Conservation (phyloP, 2,113 vertebrate genomes). For the Dipodomys stephensi region DNA sequence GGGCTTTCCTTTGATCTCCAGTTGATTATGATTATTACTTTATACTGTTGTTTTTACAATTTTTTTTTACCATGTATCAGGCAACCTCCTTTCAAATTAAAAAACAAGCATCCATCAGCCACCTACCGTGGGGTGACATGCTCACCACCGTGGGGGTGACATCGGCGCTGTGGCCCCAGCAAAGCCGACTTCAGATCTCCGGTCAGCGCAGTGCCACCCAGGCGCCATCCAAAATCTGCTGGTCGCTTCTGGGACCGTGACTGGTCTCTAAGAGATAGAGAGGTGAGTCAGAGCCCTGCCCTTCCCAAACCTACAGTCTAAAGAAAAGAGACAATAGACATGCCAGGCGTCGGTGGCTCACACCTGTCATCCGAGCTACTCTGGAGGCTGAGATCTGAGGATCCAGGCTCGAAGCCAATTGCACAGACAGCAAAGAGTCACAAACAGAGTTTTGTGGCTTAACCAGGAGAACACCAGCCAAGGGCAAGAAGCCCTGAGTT, state of each 20-base stretch:
- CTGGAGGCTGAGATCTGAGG: no score
- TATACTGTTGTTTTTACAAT: conserved; percentile 70
- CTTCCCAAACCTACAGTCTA: neutral
- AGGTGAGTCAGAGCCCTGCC: no score
- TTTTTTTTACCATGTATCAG: neutral
- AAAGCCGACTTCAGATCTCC: neutral
- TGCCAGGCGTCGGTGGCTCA: no score
- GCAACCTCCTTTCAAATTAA: neutral
- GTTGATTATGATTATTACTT: conserved; percentile 85
- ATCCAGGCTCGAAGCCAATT: no score
- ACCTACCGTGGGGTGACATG: neutral
- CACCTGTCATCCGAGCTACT: no score
- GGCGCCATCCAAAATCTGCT: neutral
- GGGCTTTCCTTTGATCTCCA: conserved; percentile 69
- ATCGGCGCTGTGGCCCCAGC: neutral
- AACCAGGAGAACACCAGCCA: no score
- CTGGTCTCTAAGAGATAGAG: no score
- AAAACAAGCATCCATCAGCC: neutral
- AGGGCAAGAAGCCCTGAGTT: no score
- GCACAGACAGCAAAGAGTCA: no score
- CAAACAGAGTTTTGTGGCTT: no score
- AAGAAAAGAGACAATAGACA: neutral
- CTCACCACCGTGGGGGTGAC: neutral
- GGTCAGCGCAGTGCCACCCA: neutral
- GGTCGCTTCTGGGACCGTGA: neutral